Percentiles rank a stretch among this genome's conserved stretches.
Conservation (phyloP, 2,113 vertebrate species). For the Mesembrinibis cayennensis region DNA sequence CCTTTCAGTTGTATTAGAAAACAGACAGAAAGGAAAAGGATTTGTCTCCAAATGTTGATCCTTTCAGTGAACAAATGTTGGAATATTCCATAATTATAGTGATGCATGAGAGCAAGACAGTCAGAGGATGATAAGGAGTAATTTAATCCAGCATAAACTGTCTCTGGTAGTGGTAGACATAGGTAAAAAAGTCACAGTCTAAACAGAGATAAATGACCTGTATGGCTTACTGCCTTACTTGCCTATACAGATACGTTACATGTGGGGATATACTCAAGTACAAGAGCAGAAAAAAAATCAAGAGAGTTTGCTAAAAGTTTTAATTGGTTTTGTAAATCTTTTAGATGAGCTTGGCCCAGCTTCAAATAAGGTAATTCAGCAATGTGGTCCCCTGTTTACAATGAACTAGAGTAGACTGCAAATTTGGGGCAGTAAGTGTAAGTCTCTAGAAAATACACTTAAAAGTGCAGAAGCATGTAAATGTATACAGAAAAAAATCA, state of each 20-base stretch:
- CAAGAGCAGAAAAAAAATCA: not conserved
- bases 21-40: not conserved
- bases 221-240: not conserved
- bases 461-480: not conserved
- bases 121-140: not conserved
- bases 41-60: not conserved
- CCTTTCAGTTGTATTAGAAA: not conserved
- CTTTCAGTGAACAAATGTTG: not conserved
- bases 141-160: not conserved
- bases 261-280: not conserved
- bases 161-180: not conserved
- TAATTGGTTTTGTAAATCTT: conserved; percentile 33
- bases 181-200: not conserved
- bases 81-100: not conserved
- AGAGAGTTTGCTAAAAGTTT: not conserved
- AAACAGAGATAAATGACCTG: not conserved
- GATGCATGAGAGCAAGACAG: not conserved
- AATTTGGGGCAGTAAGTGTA: not conserved
- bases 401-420: not conserved
- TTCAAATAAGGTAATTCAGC: conserved; percentile 1
- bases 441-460: not conserved
- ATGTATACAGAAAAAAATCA: not conserved
- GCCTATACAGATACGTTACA: not conserved
- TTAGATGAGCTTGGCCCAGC: not conserved
- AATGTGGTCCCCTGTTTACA: not conserved